Conservation (phyloP, 2,797 vertebrate genomes). For the Gallirallus australis region DNA sequence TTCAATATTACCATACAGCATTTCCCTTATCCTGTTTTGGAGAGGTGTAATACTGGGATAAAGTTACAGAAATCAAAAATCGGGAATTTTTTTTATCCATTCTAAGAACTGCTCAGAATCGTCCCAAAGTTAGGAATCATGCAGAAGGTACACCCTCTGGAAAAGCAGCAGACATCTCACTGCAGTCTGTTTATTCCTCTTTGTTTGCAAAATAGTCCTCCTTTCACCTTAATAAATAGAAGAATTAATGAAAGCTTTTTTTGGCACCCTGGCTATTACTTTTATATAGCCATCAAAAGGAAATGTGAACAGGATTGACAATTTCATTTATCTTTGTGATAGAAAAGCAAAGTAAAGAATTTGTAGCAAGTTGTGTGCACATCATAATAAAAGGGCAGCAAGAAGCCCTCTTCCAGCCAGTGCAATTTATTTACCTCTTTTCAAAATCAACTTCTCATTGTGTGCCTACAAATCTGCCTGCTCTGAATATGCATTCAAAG, state of each 20-base stretch:
- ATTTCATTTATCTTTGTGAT: constrained; percentile 67
- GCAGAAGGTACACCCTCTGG: neutral
- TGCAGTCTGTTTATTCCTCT: constrained; percentile 18
- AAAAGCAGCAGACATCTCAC: neutral
- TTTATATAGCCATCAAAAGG: constrained; percentile 52
- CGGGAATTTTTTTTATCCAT: neutral
- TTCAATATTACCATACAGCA: neutral
- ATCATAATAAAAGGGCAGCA: constrained; percentile 61
- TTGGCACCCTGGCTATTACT: constrained; percentile 27
- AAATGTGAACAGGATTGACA: constrained; percentile 62
- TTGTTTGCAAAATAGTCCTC: constrained; percentile 33
- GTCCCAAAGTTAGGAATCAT: neutral
- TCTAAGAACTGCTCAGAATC: neutral
- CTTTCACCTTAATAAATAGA: constrained; percentile 58
- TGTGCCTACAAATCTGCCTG: constrained; percentile 52
- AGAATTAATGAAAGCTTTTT: constrained; percentile 62
- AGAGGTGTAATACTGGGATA: neutral
- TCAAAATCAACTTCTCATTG: constrained; percentile 70
- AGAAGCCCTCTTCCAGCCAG: constrained; percentile 49
- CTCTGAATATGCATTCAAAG: constrained; percentile 52
- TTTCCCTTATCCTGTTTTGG: neutral
- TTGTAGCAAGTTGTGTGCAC: constrained; percentile 46
- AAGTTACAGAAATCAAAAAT: neutral
- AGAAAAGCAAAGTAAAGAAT: constrained; percentile 68
- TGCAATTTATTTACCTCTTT: constrained; percentile 69